Base-by-base conservation (phyloP, 2,113 vertebrate genomes). In the Epinephelus cyanopodus region DNA sequence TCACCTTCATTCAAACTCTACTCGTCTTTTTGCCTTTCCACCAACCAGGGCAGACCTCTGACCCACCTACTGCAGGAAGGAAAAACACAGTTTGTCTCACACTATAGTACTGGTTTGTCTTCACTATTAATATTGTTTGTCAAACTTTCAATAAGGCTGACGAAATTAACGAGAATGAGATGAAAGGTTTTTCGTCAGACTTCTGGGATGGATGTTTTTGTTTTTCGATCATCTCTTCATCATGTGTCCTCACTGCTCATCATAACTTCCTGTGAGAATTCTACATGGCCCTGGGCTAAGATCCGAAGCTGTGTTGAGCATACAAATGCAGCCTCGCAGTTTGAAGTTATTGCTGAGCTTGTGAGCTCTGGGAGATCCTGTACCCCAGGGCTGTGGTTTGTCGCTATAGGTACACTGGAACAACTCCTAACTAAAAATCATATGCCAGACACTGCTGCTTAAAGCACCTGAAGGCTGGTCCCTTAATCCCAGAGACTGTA, bases 241-340 rank as follows among this genome's bases (percentile, higher is more conserved):
- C 72, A 39, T 47, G 56, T 61, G 85, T 88, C 88, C 70, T 87
- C 87, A 50, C 79, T 70, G 80, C 63, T 76, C 72, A 67, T 76
- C 42, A 37, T 58, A 54, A 73, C 79, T 84, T 89, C 89, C 86
- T 81, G 1, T 25, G 90, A 91, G 87, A 72, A 64, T 90, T 81
- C 65, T 48, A 45, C 81, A 56, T 45, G 29, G 82, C 90, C 76
- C 21, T 47, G 67, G 88, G 89, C 88, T 73, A 42, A 70, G 60
- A 82, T 57, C 54, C 25, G 5, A 17, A 62, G 14, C 42, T 39
- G 65, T 45, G 84, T 29, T 19, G 56, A 77, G 85, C 85, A 86
- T 81, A 86, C 60, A 84, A 81, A 93, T 87, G 85, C 77, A 77
- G 83, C 86, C 63, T 67, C 39, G 27, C 74, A 61, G 82, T 84